Evolutionary conservation across 2,888 invertebrate species (phyloP), one percentile per base, ranked within the genome.

Genomic region (Cephus nigrinus): DNA sequence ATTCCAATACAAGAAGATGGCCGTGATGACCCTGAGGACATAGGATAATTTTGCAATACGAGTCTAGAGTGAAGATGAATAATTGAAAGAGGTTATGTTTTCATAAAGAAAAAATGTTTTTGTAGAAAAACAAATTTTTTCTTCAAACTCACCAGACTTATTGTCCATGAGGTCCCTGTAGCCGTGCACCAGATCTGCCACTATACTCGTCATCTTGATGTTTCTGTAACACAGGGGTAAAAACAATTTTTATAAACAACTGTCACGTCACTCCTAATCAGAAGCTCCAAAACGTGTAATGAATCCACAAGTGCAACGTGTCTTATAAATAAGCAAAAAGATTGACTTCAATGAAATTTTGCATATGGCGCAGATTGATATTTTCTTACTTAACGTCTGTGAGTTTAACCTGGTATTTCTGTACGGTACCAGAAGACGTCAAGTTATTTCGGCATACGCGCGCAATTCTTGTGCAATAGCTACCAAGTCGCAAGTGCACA

Each of bases 121-220:
- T 55, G 0, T 9, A 9, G 1, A 55, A 0, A 55, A 23, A 55
- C 4, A 5, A 15, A 15, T 40, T 23, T 23, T 55, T 23, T 9
- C 5, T 78, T 74, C 74, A 74, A 80, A 72, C 76, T 74, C 75
- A 96, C 95, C 95, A 89, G 95, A 93, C 90, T 93, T 94, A 90
- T 94, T 95, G 92, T 95, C 94, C 94, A 96, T 94, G 86, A 95
- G 93, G 92, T 95, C 95, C 92, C 93, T 93, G 91, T 95, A 96
- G 92, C 95, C 94, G 90, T 94, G 88, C 80, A 92, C 87, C 76
- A 92, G 80, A 84, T 90, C 88, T 76, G 90, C 87, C 75, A 92
- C 93, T 88, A 94, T 91, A 89, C 92, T 93, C 89, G 93, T 93
- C 94, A 94, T 94, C 92, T 93, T 94, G 87, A 78, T 79, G 69